Evolutionary conservation across 2,888 invertebrate species (phyloP).

Genomic region (Dryocosmus kuriphilus): DNA sequence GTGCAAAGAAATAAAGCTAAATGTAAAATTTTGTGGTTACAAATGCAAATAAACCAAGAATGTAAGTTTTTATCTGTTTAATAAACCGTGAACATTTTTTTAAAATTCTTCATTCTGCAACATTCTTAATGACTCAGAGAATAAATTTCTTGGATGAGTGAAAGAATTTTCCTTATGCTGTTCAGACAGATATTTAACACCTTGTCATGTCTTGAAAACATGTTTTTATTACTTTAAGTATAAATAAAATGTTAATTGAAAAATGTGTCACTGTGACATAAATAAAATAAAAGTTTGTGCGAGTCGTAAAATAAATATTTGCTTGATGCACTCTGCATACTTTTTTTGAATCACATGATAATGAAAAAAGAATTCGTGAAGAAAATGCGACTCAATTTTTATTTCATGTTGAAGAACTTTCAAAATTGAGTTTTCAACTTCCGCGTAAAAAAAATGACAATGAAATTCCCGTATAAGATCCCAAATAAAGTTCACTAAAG

Average conservation of each 20-base stretch:
- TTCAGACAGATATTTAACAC: background rate
- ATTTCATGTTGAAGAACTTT: too few relatives aligned
- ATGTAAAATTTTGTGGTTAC: too few relatives aligned
- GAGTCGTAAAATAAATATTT: conserved; percentile 24
- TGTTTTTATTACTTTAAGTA: conserved; percentile 18
- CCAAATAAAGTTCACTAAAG: too few relatives aligned
- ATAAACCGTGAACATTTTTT: too few relatives aligned
- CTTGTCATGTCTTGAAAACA: background rate
- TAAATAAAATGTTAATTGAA: conserved; percentile 6
- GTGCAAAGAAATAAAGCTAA: too few relatives aligned
- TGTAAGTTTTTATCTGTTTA: too few relatives aligned
- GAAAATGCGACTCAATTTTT: too few relatives aligned
- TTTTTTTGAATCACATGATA: conserved; percentile 13
- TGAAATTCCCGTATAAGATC: too few relatives aligned
- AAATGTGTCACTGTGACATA: conserved; percentile 30
- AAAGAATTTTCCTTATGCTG: background rate
- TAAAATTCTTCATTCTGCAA: background rate
- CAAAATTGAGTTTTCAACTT: too few relatives aligned
- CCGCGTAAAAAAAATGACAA: too few relatives aligned
- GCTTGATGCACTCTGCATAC: background rate
- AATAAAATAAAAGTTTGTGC: conserved; percentile 11
- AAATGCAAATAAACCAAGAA: too few relatives aligned
- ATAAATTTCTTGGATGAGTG: background rate
- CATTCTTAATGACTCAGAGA: background rate
- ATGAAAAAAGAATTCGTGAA: too few relatives aligned